phyloP scores from a whole-genome alignment of 2,888 invertebrate species.

The Chrysodeixis includens region DNA sequence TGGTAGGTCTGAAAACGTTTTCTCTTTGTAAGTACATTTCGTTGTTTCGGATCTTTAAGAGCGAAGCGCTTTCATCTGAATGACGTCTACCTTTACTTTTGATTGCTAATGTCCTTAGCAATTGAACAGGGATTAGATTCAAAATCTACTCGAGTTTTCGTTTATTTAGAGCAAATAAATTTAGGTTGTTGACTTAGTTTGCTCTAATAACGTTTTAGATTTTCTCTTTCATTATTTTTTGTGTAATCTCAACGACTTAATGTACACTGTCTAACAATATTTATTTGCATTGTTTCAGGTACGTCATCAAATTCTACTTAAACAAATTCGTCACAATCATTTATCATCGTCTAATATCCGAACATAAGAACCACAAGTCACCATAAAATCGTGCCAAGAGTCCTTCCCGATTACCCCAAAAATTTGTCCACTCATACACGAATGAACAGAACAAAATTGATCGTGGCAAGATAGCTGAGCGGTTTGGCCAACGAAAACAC shows the following conservation, averaged over 20 bases:
- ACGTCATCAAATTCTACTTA: constrained; percentile 40
- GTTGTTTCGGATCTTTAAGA: constrained; percentile 54
- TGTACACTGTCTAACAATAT: constrained; percentile 7
- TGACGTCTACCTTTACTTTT: constrained; percentile 51
- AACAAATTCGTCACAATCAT: not conserved
- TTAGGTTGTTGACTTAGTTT: constrained; percentile 15
- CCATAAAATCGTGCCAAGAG: constrained; percentile 21
- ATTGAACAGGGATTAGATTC: constrained; percentile 28
- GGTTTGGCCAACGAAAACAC: constrained; percentile 62
- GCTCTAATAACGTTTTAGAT: not conserved
- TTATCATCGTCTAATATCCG: constrained; percentile 14
- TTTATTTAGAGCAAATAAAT: constrained; percentile 23
- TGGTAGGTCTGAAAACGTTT: constrained; percentile 55
- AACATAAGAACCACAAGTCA: constrained; percentile 36
- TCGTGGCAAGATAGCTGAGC: constrained; percentile 58
- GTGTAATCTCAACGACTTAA: not conserved
- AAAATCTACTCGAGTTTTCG: constrained; percentile 18
- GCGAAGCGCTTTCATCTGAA: constrained; percentile 48
- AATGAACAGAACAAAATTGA: constrained; percentile 57
- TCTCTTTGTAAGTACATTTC: constrained; percentile 56
- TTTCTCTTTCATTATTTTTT: not conserved
- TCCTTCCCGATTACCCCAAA: constrained; percentile 34
- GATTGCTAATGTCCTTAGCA: constrained; percentile 38
- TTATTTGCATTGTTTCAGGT: constrained; percentile 66
- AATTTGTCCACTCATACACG: constrained; percentile 54